Evolutionary conservation across 2,797 vertebrate genomes (phyloP).

Genomic region (Dromococcyx pavoninus): DNA sequence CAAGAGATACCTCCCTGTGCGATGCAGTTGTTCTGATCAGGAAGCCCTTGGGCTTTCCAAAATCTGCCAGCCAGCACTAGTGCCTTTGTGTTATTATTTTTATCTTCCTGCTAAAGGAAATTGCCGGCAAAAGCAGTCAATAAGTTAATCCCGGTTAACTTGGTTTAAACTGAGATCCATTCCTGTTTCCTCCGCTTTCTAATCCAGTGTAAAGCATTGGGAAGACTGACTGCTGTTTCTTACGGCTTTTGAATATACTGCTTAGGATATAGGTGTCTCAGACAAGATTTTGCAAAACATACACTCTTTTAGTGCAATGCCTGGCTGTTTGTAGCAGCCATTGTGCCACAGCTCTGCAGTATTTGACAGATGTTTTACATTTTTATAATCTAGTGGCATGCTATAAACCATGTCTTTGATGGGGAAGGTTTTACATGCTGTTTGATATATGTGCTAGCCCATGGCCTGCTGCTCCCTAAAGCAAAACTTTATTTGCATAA

Average conservation of each 20-base stretch:
- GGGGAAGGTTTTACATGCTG: constrained; percentile 21
- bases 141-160: not conserved
- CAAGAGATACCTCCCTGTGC: not conserved
- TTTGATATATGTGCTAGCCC: constrained; percentile 6
- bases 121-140: not conserved
- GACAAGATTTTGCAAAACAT: not conserved
- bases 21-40: not conserved
- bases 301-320: not conserved
- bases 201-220: not conserved
- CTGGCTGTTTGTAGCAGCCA: not conserved
- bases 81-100: not conserved
- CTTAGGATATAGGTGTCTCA: not conserved
- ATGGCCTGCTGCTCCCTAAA: constrained; percentile 40
- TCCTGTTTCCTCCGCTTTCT: not conserved
- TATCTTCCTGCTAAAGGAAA: not conserved
- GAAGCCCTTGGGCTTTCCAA: not conserved
- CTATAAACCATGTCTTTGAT: not conserved
- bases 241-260: not conserved
- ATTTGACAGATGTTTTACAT: not conserved
- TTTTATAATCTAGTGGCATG: not conserved
- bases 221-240: not conserved
- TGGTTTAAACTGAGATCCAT: not conserved
- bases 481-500: constrained; percentile 39
- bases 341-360: not conserved
- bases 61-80: not conserved